Percentiles rank a stretch among this genome's conserved stretches.
These are phyloP conservation scores for Sylvilagus floridanus DNA, from an alignment of 2,797 vertebrate species.

Conservation along the genomic window DNA sequence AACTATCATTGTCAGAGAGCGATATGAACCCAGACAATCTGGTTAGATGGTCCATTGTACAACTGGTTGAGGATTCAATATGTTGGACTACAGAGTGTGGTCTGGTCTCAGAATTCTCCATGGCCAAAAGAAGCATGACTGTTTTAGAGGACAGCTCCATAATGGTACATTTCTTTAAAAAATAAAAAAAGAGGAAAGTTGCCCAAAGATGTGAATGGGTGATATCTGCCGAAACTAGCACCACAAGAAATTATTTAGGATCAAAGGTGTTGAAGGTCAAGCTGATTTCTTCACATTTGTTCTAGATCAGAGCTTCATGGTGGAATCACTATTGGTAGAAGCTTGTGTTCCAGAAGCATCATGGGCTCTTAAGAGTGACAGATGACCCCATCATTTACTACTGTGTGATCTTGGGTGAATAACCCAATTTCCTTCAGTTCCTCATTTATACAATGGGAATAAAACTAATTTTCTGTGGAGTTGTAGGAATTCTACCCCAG, in stretches of 20 bases:
- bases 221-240: neutral
- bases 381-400: neutral
- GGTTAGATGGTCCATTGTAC: neutral
- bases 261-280: slow-evolving; percentile 49
- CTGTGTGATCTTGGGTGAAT: neutral
- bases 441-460: slow-evolving; percentile 42
- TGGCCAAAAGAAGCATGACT: neutral
- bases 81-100: neutral
- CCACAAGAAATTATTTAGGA: slow-evolving; percentile 24
- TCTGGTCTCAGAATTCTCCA: neutral
- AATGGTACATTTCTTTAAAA: slow-evolving; percentile 37
- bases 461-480: slow-evolving; percentile 18
- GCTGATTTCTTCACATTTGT: neutral
- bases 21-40: slow-evolving; percentile 4
- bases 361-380: neutral
- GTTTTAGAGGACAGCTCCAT: neutral
- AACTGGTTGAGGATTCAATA: neutral
- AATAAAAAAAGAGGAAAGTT: neutral
- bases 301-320: neutral
- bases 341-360: slow-evolving; percentile 20
- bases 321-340: slow-evolving; percentile 11
- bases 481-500: neutral
- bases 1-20: neutral
- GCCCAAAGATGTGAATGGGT: neutral
- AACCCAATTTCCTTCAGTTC: slow-evolving; percentile 2